Conservation (phyloP, 1,140 invertebrate genomes). For the Alviniconcha marisindica region DNA sequence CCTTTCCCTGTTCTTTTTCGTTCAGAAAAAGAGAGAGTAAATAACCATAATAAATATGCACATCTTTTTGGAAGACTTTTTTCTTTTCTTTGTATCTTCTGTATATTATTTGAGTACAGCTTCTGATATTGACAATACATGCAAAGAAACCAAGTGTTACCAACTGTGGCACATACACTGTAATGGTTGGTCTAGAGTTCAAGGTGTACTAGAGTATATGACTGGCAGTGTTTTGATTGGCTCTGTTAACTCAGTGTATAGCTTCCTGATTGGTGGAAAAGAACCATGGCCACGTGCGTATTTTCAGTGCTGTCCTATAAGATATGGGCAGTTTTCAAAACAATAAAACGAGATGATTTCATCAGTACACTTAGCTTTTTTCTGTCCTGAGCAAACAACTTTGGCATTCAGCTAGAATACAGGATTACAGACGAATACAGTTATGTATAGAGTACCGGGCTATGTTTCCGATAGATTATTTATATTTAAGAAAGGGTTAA, state of each 20-base stretch:
- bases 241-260: not conserved
- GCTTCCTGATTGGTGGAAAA: too few relatives aligned
- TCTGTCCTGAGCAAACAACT: slow-evolving; percentile 36
- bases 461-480: not conserved
- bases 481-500: not conserved
- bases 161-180: too few relatives aligned
- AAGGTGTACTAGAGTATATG: not conserved
- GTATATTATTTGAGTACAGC: not conserved
- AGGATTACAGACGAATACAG: not conserved
- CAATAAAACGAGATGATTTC: not conserved
- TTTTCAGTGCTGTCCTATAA: not conserved
- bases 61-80: slow-evolving; percentile 27
- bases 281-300: not conserved
- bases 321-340: not conserved
- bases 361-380: not conserved
- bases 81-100: not conserved
- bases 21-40: not conserved
- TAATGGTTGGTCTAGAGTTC: not conserved
- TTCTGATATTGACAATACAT: not conserved
- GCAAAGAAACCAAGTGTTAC: not conserved
- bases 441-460: not conserved
- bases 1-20: not conserved
- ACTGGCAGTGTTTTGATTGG: slow-evolving; percentile 29
- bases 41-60: not conserved
- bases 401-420: slow-evolving; percentile 37